Conservation (phyloP, 2,888 invertebrate species). For the Adineta ricciae region DNA sequence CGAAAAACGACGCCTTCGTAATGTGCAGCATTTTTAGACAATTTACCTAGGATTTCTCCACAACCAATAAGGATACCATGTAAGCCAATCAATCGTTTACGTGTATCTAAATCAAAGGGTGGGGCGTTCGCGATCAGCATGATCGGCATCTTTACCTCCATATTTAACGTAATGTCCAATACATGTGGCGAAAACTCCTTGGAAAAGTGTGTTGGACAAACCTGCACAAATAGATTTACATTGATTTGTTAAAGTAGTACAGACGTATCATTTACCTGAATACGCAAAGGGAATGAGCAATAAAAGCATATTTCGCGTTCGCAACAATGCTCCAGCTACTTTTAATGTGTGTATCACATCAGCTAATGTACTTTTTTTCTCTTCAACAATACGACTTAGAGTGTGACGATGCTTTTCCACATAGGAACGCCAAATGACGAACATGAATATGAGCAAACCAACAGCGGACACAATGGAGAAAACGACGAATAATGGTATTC, state of each 20-base stretch:
- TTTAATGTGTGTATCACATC: background rate
- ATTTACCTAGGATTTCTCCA: slow-evolving; percentile 77
- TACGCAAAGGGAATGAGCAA: slow-evolving; percentile 76
- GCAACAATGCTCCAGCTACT: slow-evolving; percentile 61
- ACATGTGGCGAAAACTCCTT: slow-evolving; percentile 84
- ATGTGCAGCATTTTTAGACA: background rate
- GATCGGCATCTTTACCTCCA: slow-evolving; percentile 49
- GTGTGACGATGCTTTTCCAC: background rate
- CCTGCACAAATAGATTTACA: slow-evolving; percentile 52
- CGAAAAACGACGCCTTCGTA: background rate
- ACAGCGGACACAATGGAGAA: background rate
- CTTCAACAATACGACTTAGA: background rate
- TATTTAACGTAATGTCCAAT: slow-evolving; percentile 74
- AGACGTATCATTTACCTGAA: slow-evolving; percentile 51
- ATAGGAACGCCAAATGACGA: slow-evolving; percentile 4
- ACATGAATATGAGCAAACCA: background rate
- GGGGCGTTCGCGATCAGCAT: too few relatives aligned
- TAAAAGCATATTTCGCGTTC: slow-evolving; percentile 71
- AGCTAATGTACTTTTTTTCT: background rate
- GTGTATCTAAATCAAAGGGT: slow-evolving; percentile 53
- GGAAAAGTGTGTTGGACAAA: slow-evolving; percentile 82
- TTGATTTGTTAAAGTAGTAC: background rate
- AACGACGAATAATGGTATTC: background rate
- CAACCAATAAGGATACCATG: slow-evolving; percentile 85
- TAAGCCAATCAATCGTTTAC: slow-evolving; percentile 76